Evolutionary conservation across 2,797 vertebrate genomes (phyloP).

Genomic region (Nothura maculosa): DNA sequence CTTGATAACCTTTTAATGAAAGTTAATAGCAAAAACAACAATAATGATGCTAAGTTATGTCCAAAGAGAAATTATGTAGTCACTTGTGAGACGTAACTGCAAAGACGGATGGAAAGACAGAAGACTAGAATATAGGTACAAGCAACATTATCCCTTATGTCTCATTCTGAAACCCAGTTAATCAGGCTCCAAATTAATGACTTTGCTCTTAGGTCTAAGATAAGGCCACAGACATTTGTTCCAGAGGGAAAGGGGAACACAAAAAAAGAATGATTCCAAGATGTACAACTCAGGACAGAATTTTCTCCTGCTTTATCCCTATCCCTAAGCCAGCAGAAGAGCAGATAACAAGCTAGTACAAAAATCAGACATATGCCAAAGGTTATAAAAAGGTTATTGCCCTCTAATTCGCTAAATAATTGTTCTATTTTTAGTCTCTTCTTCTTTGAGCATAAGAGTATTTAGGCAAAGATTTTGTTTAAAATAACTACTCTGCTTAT

Average conservation of each 20-base stretch:
- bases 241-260: not conserved
- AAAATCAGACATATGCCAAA: accelerated
- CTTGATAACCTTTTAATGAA: conserved; percentile 53
- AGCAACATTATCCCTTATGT: not conserved
- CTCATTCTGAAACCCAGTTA: not conserved
- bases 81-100: not conserved
- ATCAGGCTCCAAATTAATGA: not conserved
- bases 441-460: not conserved
- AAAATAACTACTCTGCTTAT: not conserved
- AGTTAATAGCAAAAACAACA: not conserved
- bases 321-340: not conserved
- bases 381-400: not conserved
- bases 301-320: not conserved
- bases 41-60: conserved; percentile 34
- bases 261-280: not conserved
- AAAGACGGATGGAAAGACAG: not conserved
- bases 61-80: conserved; percentile 27
- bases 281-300: not conserved
- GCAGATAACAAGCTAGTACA: not conserved
- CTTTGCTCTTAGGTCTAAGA: not conserved
- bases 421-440: not conserved
- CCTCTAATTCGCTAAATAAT: not conserved
- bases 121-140: not conserved
- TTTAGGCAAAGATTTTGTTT: not conserved
- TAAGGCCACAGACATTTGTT: not conserved